A percentile compares a stretch with the other conserved stretches of the same genome.
Conservation (phyloP, 2,888 invertebrate species). For the Meiosimyza platycephala region DNA sequence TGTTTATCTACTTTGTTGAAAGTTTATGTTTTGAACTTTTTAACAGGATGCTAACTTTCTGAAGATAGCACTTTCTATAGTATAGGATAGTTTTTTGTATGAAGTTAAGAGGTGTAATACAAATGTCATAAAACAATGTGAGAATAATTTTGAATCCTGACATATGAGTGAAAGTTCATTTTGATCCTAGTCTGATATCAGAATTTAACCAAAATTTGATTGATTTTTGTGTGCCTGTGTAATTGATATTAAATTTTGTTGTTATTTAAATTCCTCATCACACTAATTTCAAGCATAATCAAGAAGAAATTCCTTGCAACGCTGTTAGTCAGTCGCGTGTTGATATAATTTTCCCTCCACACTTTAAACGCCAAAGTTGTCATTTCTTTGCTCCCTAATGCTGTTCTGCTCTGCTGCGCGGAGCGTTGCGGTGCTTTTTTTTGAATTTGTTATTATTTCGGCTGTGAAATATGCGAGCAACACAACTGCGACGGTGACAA, state of each 20-base stretch:
- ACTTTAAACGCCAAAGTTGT: background rate
- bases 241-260: background rate
- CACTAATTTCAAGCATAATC: constrained; percentile 16
- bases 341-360: background rate
- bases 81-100: too few species aligned
- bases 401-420: background rate
- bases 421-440: background rate
- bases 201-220: too few species aligned
- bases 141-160: too few species aligned
- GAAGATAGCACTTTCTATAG: too few species aligned
- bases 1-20: too few species aligned
- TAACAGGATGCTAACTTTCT: too few species aligned
- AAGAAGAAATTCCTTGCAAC: constrained; percentile 6
- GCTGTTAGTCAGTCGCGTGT: background rate
- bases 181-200: too few species aligned
- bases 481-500: background rate
- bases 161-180: too few species aligned
- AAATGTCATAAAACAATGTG: too few species aligned
- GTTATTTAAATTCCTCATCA: background rate
- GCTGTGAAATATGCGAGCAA: constrained; percentile 24
- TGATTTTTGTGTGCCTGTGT: too few species aligned
- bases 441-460: constrained; percentile 15
- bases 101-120: too few species aligned
- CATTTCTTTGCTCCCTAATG: background rate
- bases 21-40: too few species aligned